These are phyloP conservation scores for Drosophila pectinifera DNA, from an alignment of 1,140 invertebrate species.

Conservation along the genomic window DNA sequence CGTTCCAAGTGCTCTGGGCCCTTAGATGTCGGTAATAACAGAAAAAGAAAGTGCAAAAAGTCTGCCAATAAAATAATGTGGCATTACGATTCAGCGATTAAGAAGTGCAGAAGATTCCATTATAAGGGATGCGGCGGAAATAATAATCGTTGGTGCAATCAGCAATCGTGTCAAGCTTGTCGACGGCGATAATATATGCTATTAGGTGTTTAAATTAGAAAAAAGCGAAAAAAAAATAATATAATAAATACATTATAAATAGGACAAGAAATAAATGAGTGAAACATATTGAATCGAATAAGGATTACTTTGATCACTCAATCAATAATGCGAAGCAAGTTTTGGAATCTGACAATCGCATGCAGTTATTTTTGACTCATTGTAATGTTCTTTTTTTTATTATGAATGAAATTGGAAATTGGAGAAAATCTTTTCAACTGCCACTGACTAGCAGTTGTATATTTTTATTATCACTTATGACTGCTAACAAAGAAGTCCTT, in stretches of 20 bases:
- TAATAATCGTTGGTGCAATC: conserved; percentile 45
- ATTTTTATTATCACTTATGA: no score
- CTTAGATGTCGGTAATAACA: conserved; percentile 14
- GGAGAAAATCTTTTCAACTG: not conserved
- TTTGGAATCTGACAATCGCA: no score
- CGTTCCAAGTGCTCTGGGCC: conserved; percentile 8
- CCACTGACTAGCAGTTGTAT: not conserved
- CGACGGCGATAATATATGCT: conserved; percentile 2
- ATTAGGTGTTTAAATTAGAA: no score
- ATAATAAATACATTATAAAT: not conserved
- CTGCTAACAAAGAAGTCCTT: no score
- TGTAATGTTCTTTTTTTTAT: no score
- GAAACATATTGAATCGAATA: not conserved
- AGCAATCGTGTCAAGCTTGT: conserved; percentile 11
- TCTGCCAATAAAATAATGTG: conserved; percentile 27
- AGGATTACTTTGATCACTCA: not conserved
- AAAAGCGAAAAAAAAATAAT: no score
- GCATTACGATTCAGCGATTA: conserved; percentile 14
- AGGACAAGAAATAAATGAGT: not conserved
- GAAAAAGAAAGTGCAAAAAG: conserved; percentile 11
- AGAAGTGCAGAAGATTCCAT: conserved; percentile 14
- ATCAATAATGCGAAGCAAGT: not conserved
- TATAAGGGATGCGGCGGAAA: conserved; percentile 45
- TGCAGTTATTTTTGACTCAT: not conserved
- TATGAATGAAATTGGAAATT: no score